Conservation (phyloP, 2,113 vertebrate genomes). For the Hemiscyllium ocellatum region DNA sequence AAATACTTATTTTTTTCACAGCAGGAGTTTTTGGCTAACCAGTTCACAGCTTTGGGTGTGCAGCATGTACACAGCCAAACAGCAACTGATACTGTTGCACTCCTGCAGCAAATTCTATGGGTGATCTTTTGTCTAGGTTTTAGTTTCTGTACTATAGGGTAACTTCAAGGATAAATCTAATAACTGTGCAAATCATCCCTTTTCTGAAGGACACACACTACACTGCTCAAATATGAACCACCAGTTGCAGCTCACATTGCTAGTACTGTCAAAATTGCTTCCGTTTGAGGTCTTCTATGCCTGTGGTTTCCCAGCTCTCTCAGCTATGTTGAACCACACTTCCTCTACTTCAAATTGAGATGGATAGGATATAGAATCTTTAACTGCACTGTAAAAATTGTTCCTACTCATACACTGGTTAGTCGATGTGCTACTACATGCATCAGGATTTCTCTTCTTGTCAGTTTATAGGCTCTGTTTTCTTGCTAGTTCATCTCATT, state of each 20-base stretch:
- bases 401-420: neutral
- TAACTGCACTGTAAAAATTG: neutral
- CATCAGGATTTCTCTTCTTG: neutral
- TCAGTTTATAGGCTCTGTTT: neutral
- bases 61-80: neutral
- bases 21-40: neutral
- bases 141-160: neutral
- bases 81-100: neutral
- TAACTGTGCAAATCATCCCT: neutral
- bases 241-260: neutral
- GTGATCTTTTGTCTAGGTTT: neutral
- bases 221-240: neutral
- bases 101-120: neutral
- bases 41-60: neutral
- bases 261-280: neutral
- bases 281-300: neutral
- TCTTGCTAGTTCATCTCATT: neutral
- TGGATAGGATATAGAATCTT: neutral
- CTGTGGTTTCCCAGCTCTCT: neutral
- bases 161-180: neutral
- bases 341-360: neutral
- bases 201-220: neutral
- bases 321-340: neutral
- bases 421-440: neutral
- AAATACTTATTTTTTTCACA: neutral